Evolutionary conservation across 1,140 invertebrate genomes (phyloP).

Genomic region (Steinernema khuongi): DNA sequence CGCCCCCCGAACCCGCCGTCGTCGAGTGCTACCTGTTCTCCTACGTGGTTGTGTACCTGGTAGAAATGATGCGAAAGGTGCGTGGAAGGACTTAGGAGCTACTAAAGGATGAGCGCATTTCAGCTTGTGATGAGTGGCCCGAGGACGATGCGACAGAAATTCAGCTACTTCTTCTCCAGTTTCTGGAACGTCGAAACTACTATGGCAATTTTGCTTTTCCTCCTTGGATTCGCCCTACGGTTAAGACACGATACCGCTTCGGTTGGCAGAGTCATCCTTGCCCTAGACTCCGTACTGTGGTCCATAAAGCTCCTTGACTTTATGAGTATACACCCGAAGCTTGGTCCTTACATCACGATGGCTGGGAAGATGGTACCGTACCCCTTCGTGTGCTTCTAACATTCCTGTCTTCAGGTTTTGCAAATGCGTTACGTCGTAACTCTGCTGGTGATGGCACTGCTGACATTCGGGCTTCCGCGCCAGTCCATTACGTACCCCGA

Average conservation of each 20-base stretch:
- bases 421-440: slow-evolving; percentile 79
- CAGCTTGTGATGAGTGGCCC: slow-evolving; percentile 48
- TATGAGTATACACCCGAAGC: slow-evolving; percentile 51
- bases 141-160: slow-evolving; percentile 46
- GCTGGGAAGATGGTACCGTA: slow-evolving; percentile 93
- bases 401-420: slow-evolving; percentile 55
- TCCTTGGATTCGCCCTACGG: slow-evolving; percentile 52
- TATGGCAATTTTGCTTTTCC: slow-evolving; percentile 42
- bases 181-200: slow-evolving; percentile 56
- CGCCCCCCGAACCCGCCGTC: slow-evolving; percentile 38
- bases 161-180: slow-evolving; percentile 45
- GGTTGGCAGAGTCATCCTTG: slow-evolving; percentile 68
- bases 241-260: not conserved
- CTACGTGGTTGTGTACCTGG: slow-evolving; percentile 48
- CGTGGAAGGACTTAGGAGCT: not conserved
- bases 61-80: slow-evolving; percentile 55
- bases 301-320: slow-evolving; percentile 86
- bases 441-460: slow-evolving; percentile 82
- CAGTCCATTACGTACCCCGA: slow-evolving; percentile 87
- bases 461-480: slow-evolving; percentile 89
- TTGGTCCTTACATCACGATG: slow-evolving; percentile 91
- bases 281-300: slow-evolving; percentile 69
- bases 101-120: not conserved
- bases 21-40: slow-evolving; percentile 49
- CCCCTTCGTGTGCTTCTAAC: slow-evolving; percentile 4